These are phyloP conservation scores for Sialis lutaria DNA, from an alignment of 2,888 invertebrate species.

Conservation along the genomic window DNA sequence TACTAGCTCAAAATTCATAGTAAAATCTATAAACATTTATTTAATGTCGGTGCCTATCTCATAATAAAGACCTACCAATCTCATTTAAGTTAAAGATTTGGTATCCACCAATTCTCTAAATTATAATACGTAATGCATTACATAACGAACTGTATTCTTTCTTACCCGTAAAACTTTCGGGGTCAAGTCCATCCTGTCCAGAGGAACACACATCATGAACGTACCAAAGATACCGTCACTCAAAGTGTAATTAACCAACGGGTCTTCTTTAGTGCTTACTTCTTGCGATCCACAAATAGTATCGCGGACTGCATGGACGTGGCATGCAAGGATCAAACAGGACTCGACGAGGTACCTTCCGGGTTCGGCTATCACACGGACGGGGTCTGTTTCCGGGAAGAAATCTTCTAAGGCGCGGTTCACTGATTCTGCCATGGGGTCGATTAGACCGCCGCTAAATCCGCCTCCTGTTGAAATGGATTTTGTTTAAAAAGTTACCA, in stretches of 20 bases:
- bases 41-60: too few species aligned
- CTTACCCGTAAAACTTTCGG: neutral
- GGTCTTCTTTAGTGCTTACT: neutral
- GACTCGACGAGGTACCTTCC: neutral
- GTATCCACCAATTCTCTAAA: too few species aligned
- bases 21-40: too few species aligned
- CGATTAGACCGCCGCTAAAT: neutral
- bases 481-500: too few species aligned
- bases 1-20: too few species aligned
- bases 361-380: neutral
- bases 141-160: too few species aligned
- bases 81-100: too few species aligned
- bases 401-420: neutral
- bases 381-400: neutral
- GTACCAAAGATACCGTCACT: neutral
- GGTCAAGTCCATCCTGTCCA: neutral
- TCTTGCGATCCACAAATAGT: neutral
- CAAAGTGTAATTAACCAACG: neutral
- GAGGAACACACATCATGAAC: neutral
- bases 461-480: too few species aligned
- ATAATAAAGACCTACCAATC: too few species aligned
- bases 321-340: neutral
- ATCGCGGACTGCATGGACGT: neutral
- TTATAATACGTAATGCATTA: too few species aligned
- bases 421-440: constrained; percentile 11